Conservation (phyloP, 37 sponge, comb jelly and placozoan species). For the Beroe forskalii region DNA sequence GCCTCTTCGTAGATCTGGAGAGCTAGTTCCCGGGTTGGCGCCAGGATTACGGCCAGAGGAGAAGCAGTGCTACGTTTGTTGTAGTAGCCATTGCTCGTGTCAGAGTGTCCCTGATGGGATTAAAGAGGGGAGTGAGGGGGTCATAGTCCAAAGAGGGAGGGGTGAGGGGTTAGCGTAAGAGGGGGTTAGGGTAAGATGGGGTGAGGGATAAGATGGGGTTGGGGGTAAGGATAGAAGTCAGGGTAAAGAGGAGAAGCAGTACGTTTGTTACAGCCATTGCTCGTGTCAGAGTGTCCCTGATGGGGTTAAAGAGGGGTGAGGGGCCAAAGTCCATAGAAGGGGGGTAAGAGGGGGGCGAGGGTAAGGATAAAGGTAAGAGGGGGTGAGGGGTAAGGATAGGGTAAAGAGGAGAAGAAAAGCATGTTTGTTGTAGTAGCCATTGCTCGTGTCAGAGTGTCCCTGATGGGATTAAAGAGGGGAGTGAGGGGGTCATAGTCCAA, state of each 20-base stretch:
- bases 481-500: neutral
- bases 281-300: neutral
- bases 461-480: neutral
- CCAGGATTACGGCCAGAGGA: constrained; percentile 89
- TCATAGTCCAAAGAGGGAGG: neutral
- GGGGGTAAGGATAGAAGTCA: too few relatives aligned
- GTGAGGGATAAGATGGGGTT: too few relatives aligned
- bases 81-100: constrained; percentile 55
- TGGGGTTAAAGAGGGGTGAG: constrained; percentile 1
- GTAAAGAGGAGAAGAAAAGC: neutral
- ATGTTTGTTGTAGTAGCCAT: neutral
- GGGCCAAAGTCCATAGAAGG: neutral
- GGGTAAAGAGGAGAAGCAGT: neutral
- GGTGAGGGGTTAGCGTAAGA: neutral
- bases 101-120: neutral
- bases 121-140: too few relatives aligned
- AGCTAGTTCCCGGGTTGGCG: constrained; percentile 74
- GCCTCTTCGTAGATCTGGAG: neutral
- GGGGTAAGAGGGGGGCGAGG: neutral
- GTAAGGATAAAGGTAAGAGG: neutral
- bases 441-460: neutral
- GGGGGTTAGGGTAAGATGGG: too few relatives aligned
- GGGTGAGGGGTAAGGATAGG: neutral
- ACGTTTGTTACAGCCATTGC: neutral
- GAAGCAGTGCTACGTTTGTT: constrained; percentile 80